Conservation (phyloP, 2,797 vertebrate species). For the Hybognathus amarus region DNA sequence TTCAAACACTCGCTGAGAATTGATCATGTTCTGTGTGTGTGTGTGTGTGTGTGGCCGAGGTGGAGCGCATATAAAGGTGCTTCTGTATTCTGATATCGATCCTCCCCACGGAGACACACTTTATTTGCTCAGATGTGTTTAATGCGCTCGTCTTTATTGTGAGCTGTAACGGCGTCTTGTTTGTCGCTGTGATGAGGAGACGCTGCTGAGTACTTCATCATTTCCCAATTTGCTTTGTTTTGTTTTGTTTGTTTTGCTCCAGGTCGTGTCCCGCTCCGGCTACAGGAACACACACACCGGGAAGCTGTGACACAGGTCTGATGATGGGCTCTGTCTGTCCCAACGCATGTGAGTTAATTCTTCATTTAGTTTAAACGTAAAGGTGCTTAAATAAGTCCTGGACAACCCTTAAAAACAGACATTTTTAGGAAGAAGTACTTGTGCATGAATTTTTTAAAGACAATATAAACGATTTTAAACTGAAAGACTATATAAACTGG, state of each 20-base stretch:
- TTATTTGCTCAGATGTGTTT: slow-evolving; percentile 55
- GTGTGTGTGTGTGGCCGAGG: not conserved
- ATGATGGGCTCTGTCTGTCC: not conserved
- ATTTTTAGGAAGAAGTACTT: too few species aligned
- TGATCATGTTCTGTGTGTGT: slow-evolving; percentile 22
- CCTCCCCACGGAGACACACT: not conserved
- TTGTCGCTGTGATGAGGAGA: slow-evolving; percentile 20
- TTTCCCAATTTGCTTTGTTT: slow-evolving; percentile 40
- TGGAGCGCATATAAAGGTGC: not conserved
- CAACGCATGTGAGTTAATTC: not conserved
- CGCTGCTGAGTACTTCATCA: slow-evolving; percentile 36
- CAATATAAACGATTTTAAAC: too few species aligned
- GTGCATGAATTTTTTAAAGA: too few species aligned
- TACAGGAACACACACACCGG: not conserved
- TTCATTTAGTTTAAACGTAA: not conserved
- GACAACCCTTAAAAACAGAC: too few species aligned
- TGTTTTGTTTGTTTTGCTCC: not conserved
- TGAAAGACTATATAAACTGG: too few species aligned
- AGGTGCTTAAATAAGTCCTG: not conserved
- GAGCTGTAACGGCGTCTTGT: slow-evolving; percentile 16
- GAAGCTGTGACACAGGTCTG: not conserved
- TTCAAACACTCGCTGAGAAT: not conserved
- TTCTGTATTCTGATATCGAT: slow-evolving; percentile 64
- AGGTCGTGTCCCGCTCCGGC: not conserved
- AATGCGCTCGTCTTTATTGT: slow-evolving; percentile 8